phyloP scores from a whole-genome alignment of 1,140 invertebrate genomes.

The Parasteatoda tepidariorum region DNA sequence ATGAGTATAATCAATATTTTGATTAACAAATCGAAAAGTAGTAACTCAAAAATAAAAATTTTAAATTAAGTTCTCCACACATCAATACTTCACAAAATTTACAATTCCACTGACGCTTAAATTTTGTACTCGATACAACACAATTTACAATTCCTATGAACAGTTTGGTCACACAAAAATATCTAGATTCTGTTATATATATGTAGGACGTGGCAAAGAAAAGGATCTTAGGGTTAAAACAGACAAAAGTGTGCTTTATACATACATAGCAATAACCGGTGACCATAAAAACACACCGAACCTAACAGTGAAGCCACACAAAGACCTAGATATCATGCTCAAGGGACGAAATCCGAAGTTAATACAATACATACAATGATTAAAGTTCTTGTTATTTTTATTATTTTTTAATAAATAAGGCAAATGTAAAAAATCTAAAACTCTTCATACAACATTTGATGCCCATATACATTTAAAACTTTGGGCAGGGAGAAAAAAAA shows the following conservation, averaged over 20 bases:
- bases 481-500: not conserved
- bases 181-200: slow-evolving; percentile 58
- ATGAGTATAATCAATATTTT: not conserved
- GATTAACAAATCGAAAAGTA: slow-evolving; percentile 9
- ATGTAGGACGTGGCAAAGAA: not conserved
- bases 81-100: slow-evolving; percentile 14
- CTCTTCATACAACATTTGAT: slow-evolving; percentile 1
- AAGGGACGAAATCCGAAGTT: slow-evolving; percentile 44
- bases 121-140: slow-evolving; percentile 39
- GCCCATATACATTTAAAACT: slow-evolving; percentile 10
- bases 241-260: slow-evolving; percentile 57
- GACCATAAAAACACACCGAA: slow-evolving; percentile 60
- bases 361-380: slow-evolving; percentile 51
- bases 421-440: slow-evolving; percentile 58
- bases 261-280: slow-evolving; percentile 60
- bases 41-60: slow-evolving; percentile 17
- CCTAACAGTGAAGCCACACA: slow-evolving; percentile 60
- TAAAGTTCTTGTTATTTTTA: slow-evolving; percentile 39
- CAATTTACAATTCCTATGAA: slow-evolving; percentile 58
- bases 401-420: slow-evolving; percentile 49
- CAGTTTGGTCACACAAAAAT: slow-evolving; percentile 59
- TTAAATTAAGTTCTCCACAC: slow-evolving; percentile 27
- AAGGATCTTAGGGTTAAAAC: slow-evolving; percentile 40
- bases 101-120: not conserved
- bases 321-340: slow-evolving; percentile 52